A percentile compares a stretch with the other conserved stretches of the same genome.
Conservation (phyloP, 2,888 invertebrate species). For the Microdon myrmicae region DNA sequence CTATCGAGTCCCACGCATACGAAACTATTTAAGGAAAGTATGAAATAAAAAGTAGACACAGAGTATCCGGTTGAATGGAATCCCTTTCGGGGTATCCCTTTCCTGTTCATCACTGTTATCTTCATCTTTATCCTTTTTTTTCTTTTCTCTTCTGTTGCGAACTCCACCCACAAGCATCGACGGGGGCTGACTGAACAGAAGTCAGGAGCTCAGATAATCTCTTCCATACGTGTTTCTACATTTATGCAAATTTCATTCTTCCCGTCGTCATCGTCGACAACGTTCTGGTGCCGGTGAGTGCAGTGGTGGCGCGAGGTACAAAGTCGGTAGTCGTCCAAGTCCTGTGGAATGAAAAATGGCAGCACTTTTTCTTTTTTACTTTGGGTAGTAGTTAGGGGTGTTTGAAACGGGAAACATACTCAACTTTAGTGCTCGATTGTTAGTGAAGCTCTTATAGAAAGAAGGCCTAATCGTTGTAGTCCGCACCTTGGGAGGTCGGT, state of each 20-base stretch:
- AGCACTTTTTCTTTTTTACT: conserved; percentile 19
- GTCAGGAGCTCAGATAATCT: conserved; percentile 51
- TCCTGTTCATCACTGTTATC: too few relatives aligned
- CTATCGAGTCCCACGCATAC: too few relatives aligned
- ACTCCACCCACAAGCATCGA: conserved; percentile 18
- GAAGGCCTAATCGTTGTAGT: too few relatives aligned
- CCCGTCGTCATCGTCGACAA: too few relatives aligned
- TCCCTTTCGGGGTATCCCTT: conserved; percentile 22
- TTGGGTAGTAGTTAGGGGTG: conserved; percentile 8
- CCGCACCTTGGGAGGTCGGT: too few relatives aligned
- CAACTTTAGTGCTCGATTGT: conserved; percentile 22
- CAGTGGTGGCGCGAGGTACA: too few relatives aligned
- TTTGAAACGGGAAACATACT: too few relatives aligned
- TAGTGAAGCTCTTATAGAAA: too few relatives aligned
- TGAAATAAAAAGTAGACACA: conserved; percentile 38
- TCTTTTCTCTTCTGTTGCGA: too few relatives aligned
- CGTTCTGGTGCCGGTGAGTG: conserved; percentile 2
- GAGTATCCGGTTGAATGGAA: conserved; percentile 37
- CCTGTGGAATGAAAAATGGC: conserved; percentile 34
- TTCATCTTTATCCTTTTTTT: too few relatives aligned
- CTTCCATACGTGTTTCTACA: conserved; percentile 47
- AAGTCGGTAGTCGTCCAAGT: too few relatives aligned
- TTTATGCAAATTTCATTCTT: conserved; percentile 42
- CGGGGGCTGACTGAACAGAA: conserved; percentile 28
- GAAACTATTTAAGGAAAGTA: conserved; percentile 46